A percentile compares a stretch with the other conserved stretches of the same genome.
phyloP scores from a whole-genome alignment of 2,113 vertebrate genomes.

The Eretmochelys imbricata region DNA sequence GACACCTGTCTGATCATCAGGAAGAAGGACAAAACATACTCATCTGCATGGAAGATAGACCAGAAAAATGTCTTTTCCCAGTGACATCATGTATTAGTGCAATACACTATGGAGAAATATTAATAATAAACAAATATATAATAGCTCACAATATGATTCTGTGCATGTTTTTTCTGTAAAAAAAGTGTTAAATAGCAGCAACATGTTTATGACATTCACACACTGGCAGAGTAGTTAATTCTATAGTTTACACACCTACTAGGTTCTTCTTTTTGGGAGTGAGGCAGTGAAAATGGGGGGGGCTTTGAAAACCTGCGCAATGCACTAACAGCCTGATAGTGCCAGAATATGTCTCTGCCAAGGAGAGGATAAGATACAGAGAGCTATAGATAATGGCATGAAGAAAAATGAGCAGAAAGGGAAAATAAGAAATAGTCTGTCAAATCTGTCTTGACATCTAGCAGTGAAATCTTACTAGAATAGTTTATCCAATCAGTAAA shows the following conservation, averaged over 20 bases:
- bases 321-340: constrained; percentile 25
- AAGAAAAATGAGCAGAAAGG: constrained; percentile 4
- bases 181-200: not conserved
- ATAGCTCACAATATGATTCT: not conserved
- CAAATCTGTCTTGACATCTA: constrained; percentile 43
- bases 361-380: not conserved
- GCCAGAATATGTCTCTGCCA: constrained; percentile 13
- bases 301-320: not conserved
- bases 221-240: not conserved
- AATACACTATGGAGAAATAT: not conserved
- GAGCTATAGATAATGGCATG: constrained; percentile 1
- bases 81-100: not conserved
- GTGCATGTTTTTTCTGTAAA: not conserved
- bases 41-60: rapidly evolving
- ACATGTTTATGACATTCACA: not conserved
- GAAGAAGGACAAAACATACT: not conserved
- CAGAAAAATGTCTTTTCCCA: not conserved
- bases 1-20: not conserved
- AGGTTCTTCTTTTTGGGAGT: not conserved
- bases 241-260: not conserved
- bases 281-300: not conserved
- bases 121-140: not conserved
- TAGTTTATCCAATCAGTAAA: not conserved
- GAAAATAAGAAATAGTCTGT: constrained; percentile 11
- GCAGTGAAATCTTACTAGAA: constrained; percentile 32